These are phyloP conservation scores for Eilema sororculum DNA, from an alignment of 2,888 invertebrate species.

Conservation along the genomic window DNA sequence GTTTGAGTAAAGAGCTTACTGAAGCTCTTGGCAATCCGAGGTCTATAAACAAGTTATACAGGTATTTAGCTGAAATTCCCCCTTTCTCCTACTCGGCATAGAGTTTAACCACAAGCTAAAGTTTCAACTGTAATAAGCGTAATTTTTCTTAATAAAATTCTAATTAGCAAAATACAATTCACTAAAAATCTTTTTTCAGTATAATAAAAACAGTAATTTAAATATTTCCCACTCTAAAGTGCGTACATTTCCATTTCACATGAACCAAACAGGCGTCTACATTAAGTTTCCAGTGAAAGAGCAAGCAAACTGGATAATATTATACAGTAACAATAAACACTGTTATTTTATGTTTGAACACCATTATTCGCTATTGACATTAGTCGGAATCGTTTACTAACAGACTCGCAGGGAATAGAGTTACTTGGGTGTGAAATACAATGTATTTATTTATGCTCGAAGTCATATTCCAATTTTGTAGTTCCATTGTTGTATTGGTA, in stretches of 20 bases:
- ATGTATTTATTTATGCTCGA: constrained; percentile 22
- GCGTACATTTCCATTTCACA: not conserved
- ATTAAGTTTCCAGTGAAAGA: constrained; percentile 32
- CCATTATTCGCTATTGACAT: constrained; percentile 57
- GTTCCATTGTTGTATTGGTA: not conserved
- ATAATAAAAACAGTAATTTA: not conserved
- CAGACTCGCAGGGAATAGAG: constrained; percentile 27
- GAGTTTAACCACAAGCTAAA: too few relatives aligned
- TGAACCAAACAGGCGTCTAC: not conserved
- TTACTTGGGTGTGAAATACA: constrained; percentile 38
- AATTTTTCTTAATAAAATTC: not conserved
- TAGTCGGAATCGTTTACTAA: constrained; percentile 52
- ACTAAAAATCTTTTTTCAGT: not conserved
- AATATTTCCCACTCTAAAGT: not conserved
- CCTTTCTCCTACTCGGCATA: too few relatives aligned
- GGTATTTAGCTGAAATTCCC: too few relatives aligned
- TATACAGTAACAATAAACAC: constrained; percentile 51
- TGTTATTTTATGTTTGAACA: constrained; percentile 55
- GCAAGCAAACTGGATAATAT: constrained; percentile 33
- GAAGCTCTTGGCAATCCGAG: too few relatives aligned
- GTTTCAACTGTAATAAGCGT: too few relatives aligned
- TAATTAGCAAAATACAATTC: too few relatives aligned
- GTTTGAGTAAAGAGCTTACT: too few relatives aligned
- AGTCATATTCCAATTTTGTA: not conserved
- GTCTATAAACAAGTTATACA: too few relatives aligned